These are phyloP conservation scores for Turnix velox DNA, from an alignment of 2,113 vertebrate species.

Conservation along the genomic window DNA sequence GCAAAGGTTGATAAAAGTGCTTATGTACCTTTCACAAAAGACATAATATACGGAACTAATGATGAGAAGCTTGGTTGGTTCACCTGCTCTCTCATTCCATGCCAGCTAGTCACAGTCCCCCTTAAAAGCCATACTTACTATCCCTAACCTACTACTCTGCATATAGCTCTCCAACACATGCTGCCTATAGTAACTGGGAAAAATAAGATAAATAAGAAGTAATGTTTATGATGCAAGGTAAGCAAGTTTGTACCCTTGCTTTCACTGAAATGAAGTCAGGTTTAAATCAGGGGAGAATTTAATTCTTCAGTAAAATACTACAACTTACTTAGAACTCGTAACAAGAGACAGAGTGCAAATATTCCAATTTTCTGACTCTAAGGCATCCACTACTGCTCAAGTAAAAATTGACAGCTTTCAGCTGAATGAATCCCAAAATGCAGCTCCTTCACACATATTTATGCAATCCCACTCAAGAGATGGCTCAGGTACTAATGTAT, in stretches of 20 bases:
- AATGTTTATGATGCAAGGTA: background rate
- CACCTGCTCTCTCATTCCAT: background rate
- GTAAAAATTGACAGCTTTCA: conserved; percentile 11
- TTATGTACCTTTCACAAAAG: background rate
- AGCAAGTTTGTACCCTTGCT: too few species aligned
- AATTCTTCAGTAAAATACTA: conserved; percentile 6
- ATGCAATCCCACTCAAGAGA: background rate
- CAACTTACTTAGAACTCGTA: background rate
- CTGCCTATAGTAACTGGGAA: background rate
- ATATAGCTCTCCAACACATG: background rate
- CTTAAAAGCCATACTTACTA: background rate
- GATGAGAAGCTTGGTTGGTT: background rate
- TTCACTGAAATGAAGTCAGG: conserved; percentile 1
- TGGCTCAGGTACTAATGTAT: background rate
- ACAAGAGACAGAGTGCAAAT: background rate
- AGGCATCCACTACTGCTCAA: background rate
- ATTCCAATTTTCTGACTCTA: background rate
- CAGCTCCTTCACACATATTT: background rate
- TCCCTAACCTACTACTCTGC: background rate
- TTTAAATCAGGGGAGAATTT: conserved; percentile 19
- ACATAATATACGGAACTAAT: background rate
- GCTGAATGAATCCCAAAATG: background rate
- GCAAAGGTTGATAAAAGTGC: background rate
- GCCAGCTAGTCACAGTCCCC: background rate
- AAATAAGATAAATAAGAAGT: background rate